phyloP scores from a whole-genome alignment of 2,888 invertebrate species.

The Dasysyrphus tricinctus region DNA sequence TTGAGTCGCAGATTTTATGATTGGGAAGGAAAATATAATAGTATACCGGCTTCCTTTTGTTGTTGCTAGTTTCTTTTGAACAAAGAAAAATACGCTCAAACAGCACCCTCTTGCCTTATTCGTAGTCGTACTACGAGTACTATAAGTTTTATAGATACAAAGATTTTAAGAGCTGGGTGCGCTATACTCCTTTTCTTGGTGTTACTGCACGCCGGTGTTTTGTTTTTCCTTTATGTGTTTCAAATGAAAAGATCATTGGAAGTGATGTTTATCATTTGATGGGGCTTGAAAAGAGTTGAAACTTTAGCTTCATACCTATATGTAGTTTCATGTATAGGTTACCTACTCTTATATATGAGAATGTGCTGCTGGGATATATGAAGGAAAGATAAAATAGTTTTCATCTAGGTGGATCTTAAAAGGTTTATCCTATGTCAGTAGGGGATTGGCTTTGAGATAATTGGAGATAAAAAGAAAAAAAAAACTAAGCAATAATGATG shows the following conservation, averaged over 20 bases:
- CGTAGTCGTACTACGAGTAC: too few species aligned
- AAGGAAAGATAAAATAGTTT: conserved; percentile 50
- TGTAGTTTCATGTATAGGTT: background rate
- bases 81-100: conserved; percentile 56
- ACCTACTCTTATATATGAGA: background rate
- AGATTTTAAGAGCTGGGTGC: conserved; percentile 17
- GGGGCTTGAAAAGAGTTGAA: conserved; percentile 56
- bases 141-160: background rate
- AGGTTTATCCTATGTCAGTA: conserved; percentile 19
- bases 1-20: conserved; percentile 72
- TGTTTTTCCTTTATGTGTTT: background rate
- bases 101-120: conserved; percentile 67
- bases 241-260: conserved; percentile 65
- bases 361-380: background rate
- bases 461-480: conserved; percentile 25
- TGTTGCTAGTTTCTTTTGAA: conserved; percentile 51
- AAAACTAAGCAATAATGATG: conserved; percentile 30
- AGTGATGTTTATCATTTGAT: conserved; percentile 67
- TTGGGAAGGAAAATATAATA: conserved; percentile 66
- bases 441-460: conserved; percentile 54
- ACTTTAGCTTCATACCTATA: conserved; percentile 14
- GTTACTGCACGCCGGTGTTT: conserved; percentile 9
- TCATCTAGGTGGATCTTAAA: conserved; percentile 55
- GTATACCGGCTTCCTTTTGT: conserved; percentile 71
- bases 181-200: conserved; percentile 24